phyloP scores from a whole-genome alignment of 2,888 invertebrate species.

The Sclerodermus sp. region DNA sequence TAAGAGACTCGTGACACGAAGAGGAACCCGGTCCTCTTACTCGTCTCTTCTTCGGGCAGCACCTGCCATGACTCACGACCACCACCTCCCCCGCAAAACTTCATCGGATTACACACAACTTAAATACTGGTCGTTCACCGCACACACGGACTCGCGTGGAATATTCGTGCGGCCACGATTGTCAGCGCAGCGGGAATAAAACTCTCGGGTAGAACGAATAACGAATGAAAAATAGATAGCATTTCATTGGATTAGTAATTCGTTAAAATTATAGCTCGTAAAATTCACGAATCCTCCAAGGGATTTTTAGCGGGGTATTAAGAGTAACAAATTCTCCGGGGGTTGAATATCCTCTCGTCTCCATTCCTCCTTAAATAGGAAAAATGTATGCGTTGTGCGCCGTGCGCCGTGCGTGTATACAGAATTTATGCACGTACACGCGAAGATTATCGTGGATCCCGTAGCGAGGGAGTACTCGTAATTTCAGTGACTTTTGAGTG shows the following conservation, averaged over 20 bases:
- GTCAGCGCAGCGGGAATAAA: conserved; percentile 2
- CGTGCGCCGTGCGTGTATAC: no score
- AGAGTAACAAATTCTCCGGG: no score
- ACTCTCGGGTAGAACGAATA: conserved; percentile 6
- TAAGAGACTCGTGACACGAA: conserved; percentile 15
- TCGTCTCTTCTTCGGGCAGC: conserved; percentile 34
- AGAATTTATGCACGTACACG: no score
- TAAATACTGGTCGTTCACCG: conserved; percentile 48
- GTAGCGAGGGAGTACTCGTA: no score
- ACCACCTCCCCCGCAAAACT: conserved; percentile 53
- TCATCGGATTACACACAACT: conserved; percentile 51
- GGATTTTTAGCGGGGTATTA: no score
- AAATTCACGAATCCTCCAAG: conserved; percentile 31
- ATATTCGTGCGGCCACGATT: conserved; percentile 18
- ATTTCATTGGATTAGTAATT: conserved; percentile 38
- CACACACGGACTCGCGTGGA: conserved; percentile 38
- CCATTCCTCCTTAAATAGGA: no score
- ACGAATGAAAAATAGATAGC: conserved; percentile 28
- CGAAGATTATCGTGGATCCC: no score
- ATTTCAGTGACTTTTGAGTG: no score
- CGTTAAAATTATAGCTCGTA: conserved; percentile 38
- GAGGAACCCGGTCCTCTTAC: conserved; percentile 25
- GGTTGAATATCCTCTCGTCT: no score
- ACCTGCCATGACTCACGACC: conserved; percentile 54
- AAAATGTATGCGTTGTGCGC: no score